Percentiles rank a stretch among this genome's conserved stretches.
phyloP scores from a whole-genome alignment of 2,113 vertebrate genomes.

The Ageneiosus marmoratus region DNA sequence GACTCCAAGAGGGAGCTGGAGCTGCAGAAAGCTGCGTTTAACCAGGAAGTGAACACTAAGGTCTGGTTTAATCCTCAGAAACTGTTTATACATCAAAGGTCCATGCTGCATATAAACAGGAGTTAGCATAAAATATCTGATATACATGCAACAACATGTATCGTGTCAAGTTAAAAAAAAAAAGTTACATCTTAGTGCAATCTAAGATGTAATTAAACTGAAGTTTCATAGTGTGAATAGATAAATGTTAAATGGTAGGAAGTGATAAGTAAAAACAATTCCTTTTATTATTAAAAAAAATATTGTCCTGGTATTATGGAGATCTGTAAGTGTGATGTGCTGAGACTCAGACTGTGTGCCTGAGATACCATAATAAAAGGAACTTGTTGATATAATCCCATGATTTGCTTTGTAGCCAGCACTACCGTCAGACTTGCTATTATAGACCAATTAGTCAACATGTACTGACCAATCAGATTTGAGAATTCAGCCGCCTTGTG shows the following conservation, averaged over 20 bases:
- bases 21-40: slow-evolving; percentile 90
- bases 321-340: too few relatives aligned
- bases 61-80: slow-evolving; percentile 61
- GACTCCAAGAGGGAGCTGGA: slow-evolving; percentile 91
- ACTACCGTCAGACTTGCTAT: not conserved
- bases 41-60: slow-evolving; percentile 92
- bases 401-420: not conserved
- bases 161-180: not conserved
- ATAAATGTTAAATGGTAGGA: not conserved
- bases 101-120: not conserved
- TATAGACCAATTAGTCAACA: not conserved
- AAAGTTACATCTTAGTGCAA: too few relatives aligned
- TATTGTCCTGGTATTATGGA: too few relatives aligned
- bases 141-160: not conserved
- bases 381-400: not conserved
- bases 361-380: not conserved
- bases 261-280: not conserved
- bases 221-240: not conserved
- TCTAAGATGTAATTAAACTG: not conserved
- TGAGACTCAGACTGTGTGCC: too few relatives aligned
- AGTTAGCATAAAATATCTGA: not conserved
- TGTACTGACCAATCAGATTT: not conserved
- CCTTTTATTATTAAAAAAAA: not conserved
- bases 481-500: not conserved
- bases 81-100: not conserved